A percentile compares a stretch with the other conserved stretches of the same genome.
Evolutionary conservation across 2,113 vertebrate genomes (phyloP).

Genomic region (Tenrec ecaudatus): DNA sequence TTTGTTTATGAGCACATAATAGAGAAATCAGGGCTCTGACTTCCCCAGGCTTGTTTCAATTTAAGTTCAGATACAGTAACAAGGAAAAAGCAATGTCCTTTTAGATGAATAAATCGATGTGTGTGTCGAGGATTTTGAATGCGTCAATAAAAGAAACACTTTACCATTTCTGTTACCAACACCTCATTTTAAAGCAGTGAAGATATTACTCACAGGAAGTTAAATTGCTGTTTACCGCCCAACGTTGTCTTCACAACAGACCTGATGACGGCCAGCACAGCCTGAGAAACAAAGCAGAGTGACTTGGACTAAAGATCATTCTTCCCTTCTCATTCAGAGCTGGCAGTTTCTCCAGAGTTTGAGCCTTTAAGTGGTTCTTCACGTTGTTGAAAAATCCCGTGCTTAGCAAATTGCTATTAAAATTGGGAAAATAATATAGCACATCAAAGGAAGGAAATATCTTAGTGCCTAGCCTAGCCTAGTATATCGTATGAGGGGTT

Average conservation of each 20-base stretch:
- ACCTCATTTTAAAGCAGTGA: constrained; percentile 56
- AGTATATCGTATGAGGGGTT: background rate
- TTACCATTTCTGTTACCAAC: constrained; percentile 31
- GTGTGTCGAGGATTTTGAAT: constrained; percentile 46
- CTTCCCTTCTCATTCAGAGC: background rate
- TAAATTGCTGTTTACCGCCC: background rate
- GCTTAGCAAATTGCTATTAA: background rate
- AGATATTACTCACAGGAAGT: constrained; percentile 14
- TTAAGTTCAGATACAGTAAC: constrained; percentile 5
- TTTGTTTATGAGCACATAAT: background rate
- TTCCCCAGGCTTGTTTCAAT: background rate
- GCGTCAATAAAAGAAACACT: constrained; percentile 13
- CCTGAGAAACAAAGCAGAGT: background rate
- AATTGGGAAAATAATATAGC: background rate
- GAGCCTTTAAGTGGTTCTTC: constrained; percentile 36
- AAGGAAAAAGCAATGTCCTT: background rate
- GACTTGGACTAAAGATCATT: constrained; percentile 1
- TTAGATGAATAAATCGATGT: constrained; percentile 16
- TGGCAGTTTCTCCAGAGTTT: constrained; percentile 49
- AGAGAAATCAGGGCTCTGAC: constrained; percentile 32
- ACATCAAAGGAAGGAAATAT: background rate
- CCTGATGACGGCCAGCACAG: too few species aligned
- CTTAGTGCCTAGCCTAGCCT: background rate
- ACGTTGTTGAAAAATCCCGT: background rate
- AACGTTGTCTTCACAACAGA: background rate